Evolutionary conservation across 2,888 invertebrate species (phyloP).

Genomic region (Papilio demoleus): DNA sequence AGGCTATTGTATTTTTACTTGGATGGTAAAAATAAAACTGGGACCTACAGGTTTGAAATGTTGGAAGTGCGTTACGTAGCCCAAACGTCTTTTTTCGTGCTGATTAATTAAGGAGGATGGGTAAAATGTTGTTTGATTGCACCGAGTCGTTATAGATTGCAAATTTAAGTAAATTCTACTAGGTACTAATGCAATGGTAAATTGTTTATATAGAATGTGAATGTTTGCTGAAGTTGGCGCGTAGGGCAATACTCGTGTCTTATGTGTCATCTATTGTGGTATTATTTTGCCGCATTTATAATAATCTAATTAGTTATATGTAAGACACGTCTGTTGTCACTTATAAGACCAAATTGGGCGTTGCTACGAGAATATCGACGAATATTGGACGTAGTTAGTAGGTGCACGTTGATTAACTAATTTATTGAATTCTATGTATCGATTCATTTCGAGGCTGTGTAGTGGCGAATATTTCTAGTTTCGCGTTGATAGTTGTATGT

Average conservation of each 20-base stretch:
- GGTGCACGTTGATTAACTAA: constrained; percentile 62
- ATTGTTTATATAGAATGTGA: constrained; percentile 67
- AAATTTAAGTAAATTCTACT: constrained; percentile 59
- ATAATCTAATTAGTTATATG: neutral
- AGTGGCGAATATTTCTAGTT: constrained; percentile 50
- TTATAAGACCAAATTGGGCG: constrained; percentile 62
- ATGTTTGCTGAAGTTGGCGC: constrained; percentile 67
- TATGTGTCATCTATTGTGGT: neutral
- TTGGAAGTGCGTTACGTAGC: constrained; percentile 2
- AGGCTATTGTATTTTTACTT: constrained; percentile 23
- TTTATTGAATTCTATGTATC: constrained; percentile 49
- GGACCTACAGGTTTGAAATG: constrained; percentile 8
- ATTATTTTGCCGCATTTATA: neutral
- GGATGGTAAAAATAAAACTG: constrained; percentile 1
- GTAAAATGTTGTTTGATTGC: constrained; percentile 55
- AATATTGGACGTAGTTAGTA: constrained; percentile 56
- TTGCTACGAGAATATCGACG: constrained; percentile 48
- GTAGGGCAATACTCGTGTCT: constrained; percentile 48
- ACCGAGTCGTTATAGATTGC: constrained; percentile 64
- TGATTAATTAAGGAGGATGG: constrained; percentile 3
- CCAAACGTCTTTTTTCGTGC: constrained; percentile 9
- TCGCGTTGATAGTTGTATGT: constrained; percentile 40
- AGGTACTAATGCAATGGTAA: constrained; percentile 57
- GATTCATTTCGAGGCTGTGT: constrained; percentile 55
- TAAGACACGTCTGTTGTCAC: constrained; percentile 42